Evolutionary conservation across 2,797 vertebrate species (phyloP), one percentile per base, ranked within the genome.

Genomic region (Gobionotothen gibberifrons): DNA sequence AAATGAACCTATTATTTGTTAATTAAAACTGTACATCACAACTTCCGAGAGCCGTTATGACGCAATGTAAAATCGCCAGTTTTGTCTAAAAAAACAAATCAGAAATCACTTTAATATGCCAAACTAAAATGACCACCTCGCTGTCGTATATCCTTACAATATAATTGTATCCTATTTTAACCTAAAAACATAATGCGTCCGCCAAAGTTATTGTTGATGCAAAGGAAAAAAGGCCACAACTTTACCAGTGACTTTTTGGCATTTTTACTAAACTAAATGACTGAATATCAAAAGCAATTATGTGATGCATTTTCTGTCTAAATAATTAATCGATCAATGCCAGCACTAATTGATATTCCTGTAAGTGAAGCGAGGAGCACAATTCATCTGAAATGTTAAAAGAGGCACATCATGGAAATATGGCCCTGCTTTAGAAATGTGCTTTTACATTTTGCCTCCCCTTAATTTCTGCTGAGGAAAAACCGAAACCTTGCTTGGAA

Each of bases 391-490:
- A 29, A 52, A 64, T 19, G 19, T 39, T 21, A 21, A 42, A 10
- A 57, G 66, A 64, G 3, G 2, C 57, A 52, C 43, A 63, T 58
- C 3, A 32, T 51, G 44, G n/a, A 68, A 85, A 76, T 54, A 53
- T 58, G 42, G 3, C 43, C 29, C 17, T 52, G 46, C 15, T 78
- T 84, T 55, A 61, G 51, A 85, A 62, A 76, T 61, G 55, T 72
- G 61, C 71, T 80, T 86, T 81, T 65, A 74, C 75, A 70, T 81
- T 82, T 82, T 63, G 44, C 55, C 65, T 65, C 36, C 55, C 29
- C 60, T 49, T 57, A 62, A 82, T 78, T 84, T 77, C 29, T 66
- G 48, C 52, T 59, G 58, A 83, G 79, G 85, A 88, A 83, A 90
- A 88, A 85, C 69, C 78, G 40, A 80, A 77, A 76, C 29, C 11